These are phyloP conservation scores for Papilio gigon DNA, from an alignment of 2,888 invertebrate species.

Conservation along the genomic window DNA sequence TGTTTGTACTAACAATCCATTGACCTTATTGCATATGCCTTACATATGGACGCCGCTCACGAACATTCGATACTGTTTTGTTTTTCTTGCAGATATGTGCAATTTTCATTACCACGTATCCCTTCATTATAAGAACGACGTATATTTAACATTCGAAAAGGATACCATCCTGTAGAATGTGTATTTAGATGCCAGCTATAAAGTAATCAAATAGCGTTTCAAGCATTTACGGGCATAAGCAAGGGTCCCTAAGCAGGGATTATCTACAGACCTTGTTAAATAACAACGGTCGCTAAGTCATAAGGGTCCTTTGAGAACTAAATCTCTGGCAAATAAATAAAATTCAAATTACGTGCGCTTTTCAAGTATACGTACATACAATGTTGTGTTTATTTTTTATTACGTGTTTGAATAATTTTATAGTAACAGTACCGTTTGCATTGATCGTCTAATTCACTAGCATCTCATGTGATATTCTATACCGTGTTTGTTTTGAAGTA, in stretches of 20 bases:
- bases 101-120: too few relatives aligned
- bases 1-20: too few relatives aligned
- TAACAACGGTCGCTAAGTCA: conserved; percentile 13
- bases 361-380: not conserved
- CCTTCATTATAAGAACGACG: too few relatives aligned
- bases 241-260: conserved; percentile 12
- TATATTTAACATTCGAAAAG: not conserved
- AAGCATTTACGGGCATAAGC: not conserved
- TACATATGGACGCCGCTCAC: too few relatives aligned
- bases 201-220: not conserved
- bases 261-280: conserved; percentile 13
- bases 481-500: too few relatives aligned
- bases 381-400: not conserved
- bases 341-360: not conserved
- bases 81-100: too few relatives aligned
- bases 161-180: not conserved
- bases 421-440: too few relatives aligned
- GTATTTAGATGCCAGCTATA: not conserved
- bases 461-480: too few relatives aligned
- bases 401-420: not conserved
- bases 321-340: not conserved
- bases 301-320: conserved; percentile 5
- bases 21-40: too few relatives aligned
- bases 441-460: too few relatives aligned
- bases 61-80: too few relatives aligned